Base-by-base conservation (phyloP, 2,113 vertebrate genomes). In the Chitala chitala region DNA sequence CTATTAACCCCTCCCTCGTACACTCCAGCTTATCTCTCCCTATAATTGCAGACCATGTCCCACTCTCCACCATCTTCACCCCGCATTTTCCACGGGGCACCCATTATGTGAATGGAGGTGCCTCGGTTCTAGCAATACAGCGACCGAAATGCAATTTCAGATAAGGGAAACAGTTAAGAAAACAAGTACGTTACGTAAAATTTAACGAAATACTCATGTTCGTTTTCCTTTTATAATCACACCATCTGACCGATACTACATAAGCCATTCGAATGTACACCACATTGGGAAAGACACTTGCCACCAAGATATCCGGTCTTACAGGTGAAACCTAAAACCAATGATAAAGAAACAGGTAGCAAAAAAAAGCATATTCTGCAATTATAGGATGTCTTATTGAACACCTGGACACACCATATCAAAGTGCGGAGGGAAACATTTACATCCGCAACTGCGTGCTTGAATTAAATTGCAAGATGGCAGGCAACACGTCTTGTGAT, bases 21-120 rank as follows among this genome's bases (percentile, higher is more conserved):
- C 55, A 46, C 71, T 59, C 42, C 31, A 29, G 7, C 26, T 72
- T 72, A 61, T 72, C 71, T 59, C 40, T 58, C 53, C 15, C 22
- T 59, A 26, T 46, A 72, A 72, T 72, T 72, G 71, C 38, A 10
- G 42, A 17, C 13, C 15, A 12, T 48, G 36, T 24, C 31, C 40
- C 40, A 29, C 55, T 58, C 36, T 59, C 54, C 15, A 6, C 40
- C 38, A 38, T 58, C 36, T 59, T 71, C 15, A 6, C 40, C 38
- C 15, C 24, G n/a, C 22, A 36, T 42, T 29, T 42, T 38, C 15
- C 55, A 8, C 59, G 40, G 40, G 22, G 3, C n/a, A 9, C 9
- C n/a, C 26, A 26, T 24, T 66, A 17, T 40, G 38, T n/a, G n/a
- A n/a, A n/a, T n/a, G 42, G 33, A 65, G 20, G 38, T 7, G 9